A percentile compares a stretch with the other conserved stretches of the same genome.
Evolutionary conservation across 2,888 invertebrate genomes (phyloP).

Genomic region (Lepidocyrtinus sp.): DNA sequence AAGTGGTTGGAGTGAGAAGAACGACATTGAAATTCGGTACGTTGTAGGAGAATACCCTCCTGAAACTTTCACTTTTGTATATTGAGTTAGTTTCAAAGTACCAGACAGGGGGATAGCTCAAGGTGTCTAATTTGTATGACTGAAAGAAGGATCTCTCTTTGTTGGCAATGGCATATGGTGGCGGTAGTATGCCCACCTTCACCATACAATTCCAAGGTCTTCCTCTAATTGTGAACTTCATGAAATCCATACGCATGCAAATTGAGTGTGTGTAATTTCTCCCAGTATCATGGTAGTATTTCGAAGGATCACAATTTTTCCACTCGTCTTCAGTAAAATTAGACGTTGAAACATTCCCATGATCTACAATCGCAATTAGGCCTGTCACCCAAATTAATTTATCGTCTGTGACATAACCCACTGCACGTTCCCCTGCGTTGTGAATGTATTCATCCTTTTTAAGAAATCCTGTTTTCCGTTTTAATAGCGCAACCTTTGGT

Average conservation of each 20-base stretch:
- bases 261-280: neutral
- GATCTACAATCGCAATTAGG: no score
- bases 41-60: no score
- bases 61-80: no score
- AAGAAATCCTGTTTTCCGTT: neutral
- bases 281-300: neutral
- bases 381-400: neutral
- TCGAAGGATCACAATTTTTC: neutral
- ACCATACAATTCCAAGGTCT: slow-evolving; percentile 3
- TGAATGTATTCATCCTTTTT: neutral
- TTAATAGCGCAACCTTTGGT: neutral
- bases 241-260: neutral
- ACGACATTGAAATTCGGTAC: no score
- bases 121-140: neutral
- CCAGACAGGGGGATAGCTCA: neutral
- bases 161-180: neutral
- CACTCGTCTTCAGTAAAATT: neutral
- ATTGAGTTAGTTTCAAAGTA: no score
- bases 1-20: no score
- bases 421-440: neutral
- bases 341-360: neutral
- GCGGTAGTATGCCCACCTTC: neutral
- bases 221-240: neutral
- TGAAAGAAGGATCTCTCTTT: neutral
- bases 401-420: neutral